Base-by-base conservation (phyloP, 2,888 invertebrate genomes). In the Allolobophora icterica region DNA sequence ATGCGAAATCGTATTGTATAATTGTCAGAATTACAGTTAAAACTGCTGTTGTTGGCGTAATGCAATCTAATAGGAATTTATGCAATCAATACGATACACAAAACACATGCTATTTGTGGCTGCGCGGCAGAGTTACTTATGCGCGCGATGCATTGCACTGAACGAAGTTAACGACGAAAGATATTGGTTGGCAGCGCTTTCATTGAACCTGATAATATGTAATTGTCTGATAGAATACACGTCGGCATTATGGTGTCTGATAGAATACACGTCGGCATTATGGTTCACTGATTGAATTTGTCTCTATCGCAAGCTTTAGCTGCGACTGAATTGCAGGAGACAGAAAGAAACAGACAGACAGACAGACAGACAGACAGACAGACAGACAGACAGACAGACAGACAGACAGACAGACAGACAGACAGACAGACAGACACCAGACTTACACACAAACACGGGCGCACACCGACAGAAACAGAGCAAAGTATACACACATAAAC, bases 1-100 rank as follows among this genome's bases (percentile, higher is more conserved):
- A 45, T 45, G 45, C 45, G 45, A 71, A n/a, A n/a, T 71, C n/a
- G n/a, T n/a, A 71, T 71, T 71, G 71, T 71, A n/a, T 71, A 71
- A 30, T 71, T 71, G n/a, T n/a, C 13, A 71, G n/a, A 71, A 52
- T 52, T 24, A 24, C 52, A 52, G 24, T 52, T 24, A 52, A 52
- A 52, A 71, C 71, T n/a, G 8, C 71, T 71, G n/a, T n/a, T n/a
- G 71, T 71, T 71, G 71, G 71, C 71, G n/a, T n/a, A 11, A 71
- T n/a, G 13, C 8, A n/a, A 30, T 71, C 30, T 71, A 71, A 30
- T 71, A n/a, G 52, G 24, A n/a, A n/a, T n/a, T 45, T 11, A 52
- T 52, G 21, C 52, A 21, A 52, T 52, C 71, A 71, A 71, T 71
- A 71, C 71, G 30, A 71, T 17, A 13, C 71, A 71, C 5, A 71